Base-by-base conservation (phyloP, 2,888 invertebrate species). In the Homarus gammarus region DNA sequence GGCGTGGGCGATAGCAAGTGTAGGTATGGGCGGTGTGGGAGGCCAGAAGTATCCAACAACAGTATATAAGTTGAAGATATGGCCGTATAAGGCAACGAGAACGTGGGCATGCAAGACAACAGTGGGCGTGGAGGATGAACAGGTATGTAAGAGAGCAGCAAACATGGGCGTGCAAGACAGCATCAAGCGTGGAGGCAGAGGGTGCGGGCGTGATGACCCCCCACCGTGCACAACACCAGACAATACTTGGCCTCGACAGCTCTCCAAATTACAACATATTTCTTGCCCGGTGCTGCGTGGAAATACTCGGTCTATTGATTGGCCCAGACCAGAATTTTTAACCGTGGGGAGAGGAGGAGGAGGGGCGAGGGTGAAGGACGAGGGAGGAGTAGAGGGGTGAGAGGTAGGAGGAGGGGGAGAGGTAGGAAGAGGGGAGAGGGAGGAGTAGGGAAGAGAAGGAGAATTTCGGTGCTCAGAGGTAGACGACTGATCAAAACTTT, bases 241-340 rank as follows among this genome's bases (percentile, higher is more conserved):
- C 56, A 56, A 64, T 64, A 12, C 64, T 27, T 27, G 64, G 27
- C 64, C 64, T 64, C 64, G 64, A 64, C 64, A 64, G 64, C 27
- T 64, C 27, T 64, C 27, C 3, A 64, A 64, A 64, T 64, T 5
- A 27, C 64, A 27, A 64, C 64, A 64, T 27, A 64, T 27, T 27
- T 64, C 64, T 27, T 64, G 64, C 64, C 64, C 8, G 31, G 3
- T 27, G 27, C 64, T 27, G 64, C 64, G 27, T 27, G 27, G 64
- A 27, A 44, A 64, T 22, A 64, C 64, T 2, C 64, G 6, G 27
- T 22, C 64, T 64, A 64, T 64, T 64, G 64, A 64, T 64, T 64
- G 27, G n/a, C 27, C n/a, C 8, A 6, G 44, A 22, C 27, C 64
- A 64, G 27, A 6, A 64, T 64, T 64, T 64, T 64, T 64, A 3